phyloP scores from a whole-genome alignment of 2,888 invertebrate species.

The Cheilosia impressa region DNA sequence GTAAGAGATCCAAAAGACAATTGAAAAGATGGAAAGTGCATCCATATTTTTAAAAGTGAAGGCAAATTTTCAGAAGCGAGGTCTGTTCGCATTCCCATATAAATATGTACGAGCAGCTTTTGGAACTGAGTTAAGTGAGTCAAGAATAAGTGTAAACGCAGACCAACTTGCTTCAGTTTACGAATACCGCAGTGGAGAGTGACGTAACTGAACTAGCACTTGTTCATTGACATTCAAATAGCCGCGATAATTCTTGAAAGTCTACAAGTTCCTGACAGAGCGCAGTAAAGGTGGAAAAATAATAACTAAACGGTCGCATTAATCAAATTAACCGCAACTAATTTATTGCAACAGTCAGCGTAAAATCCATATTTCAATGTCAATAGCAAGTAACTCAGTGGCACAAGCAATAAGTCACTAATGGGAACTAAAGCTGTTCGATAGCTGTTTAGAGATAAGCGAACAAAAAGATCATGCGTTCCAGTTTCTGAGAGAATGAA shows the following conservation, averaged over 20 bases:
- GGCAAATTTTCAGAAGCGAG: no score
- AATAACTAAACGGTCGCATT: neutral
- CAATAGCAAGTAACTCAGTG: neutral
- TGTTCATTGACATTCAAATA: neutral
- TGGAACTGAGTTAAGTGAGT: no score
- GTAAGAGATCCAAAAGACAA: no score
- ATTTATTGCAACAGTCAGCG: neutral
- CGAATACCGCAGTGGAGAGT: no score
- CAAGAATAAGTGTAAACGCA: no score
- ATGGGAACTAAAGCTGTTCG: neutral
- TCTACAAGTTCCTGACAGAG: neutral
- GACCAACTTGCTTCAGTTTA: no score
- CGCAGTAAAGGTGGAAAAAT: neutral
- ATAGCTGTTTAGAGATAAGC: neutral
- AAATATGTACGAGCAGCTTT: no score
- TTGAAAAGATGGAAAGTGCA: no score
- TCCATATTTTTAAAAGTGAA: no score
- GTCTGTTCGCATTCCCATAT: no score
- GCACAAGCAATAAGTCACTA: neutral
- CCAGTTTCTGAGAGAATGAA: neutral
- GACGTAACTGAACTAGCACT: no score
- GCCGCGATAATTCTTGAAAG: neutral
- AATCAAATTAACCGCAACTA: neutral
- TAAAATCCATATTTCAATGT: neutral
- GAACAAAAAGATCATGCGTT: neutral